Evolutionary conservation across 2,888 invertebrate genomes (phyloP), one percentile per base, ranked within the genome.

Genomic region (Thereva unica): DNA sequence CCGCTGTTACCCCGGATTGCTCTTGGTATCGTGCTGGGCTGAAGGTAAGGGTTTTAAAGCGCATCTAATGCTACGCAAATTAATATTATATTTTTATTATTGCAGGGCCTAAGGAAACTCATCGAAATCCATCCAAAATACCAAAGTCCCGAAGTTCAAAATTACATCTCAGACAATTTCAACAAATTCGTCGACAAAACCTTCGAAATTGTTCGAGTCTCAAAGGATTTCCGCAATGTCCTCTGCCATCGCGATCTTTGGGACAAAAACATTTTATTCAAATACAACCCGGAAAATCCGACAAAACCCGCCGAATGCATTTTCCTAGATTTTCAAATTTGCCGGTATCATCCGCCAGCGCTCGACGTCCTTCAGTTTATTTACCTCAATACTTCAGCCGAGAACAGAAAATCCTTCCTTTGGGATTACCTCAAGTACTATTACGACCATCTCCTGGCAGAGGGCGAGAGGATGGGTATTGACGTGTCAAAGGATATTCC

Each of bases 181-280:
- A 71, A 76, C 5, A 68, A 72, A 41, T 70, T 53, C 9, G 64
- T 78, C 40, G 73, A 75, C 10, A 67, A 67, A 0, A 69, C 77
- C 0, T 78, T 75, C 42, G 74, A 71, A n/a, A 77, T 78, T 76
- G 73, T 73, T 0, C 74, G 75, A 53, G 68, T 80, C 8, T 78
- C 82, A 4, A 49, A 75, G 53, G 73, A 73, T 52, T 78, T 82
- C 76, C 73, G 79, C 4, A 84, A 84, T 70, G 84, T 83, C 0
- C 73, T 85, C 1, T 80, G 82, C n/a, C 81, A 81, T 72, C 76
- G 78, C 2, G 80, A 81, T 72, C 72, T 76, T 47, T 81, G 81
- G 81, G 73, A 74, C n/a, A 80, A 78, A 9, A 81, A 81, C 72
- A 74, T 79, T n/a, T 76, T 81, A 69, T 76, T 77, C 55, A 68